Base-by-base conservation (phyloP, 2,888 invertebrate species). In the Brachyptera putata region DNA sequence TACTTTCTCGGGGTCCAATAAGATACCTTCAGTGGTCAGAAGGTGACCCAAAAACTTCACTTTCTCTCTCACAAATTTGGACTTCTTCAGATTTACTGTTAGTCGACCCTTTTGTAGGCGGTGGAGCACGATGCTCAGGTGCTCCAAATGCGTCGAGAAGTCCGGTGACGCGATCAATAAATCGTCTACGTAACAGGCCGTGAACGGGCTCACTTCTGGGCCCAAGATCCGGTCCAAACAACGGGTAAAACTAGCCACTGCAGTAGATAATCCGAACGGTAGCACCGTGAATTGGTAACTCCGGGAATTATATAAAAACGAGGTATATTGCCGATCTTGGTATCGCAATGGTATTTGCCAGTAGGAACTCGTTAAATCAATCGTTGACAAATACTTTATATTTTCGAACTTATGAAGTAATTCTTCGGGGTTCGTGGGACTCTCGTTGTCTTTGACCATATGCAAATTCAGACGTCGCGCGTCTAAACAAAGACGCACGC, bases 21-120 rank as follows among this genome's bases (percentile, higher is more conserved):
- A 55, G 7, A 72, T 61, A 1, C 69, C 69, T 0, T 67, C 60
- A 7, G 37, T 55, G 7, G 58, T 49, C 14, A 72, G 64, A 1
- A 68, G 41, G 36, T 69, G 67, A 7, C 71, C 70, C 5, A 70
- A 58, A 50, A 67, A 69, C 2, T 60, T 39, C 1, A 71, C 61
- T 39, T 64, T 58, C 7, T 37, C 25, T 14, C 58, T 46, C 0
- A 61, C 64, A 61, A 70, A 68, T 1, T 60, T 39, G 1, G 56
- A 60, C 43, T 56, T 60, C 1, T 50, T 30, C 24, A 21, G 25
- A 25, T 60, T 60, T 5, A 43, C 7, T 1, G 46, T 57, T 14
- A 57, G 43, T 3, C 25, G 25, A 1, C 25, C 24, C 13, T 49
- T 14, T 4, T 16, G 13, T 26, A 49, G 3, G 3, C 49, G 49